Evolutionary conservation across 2,797 vertebrate species (phyloP), one percentile per base, ranked within the genome.

Genomic region (Typhlichthys subterraneus): DNA sequence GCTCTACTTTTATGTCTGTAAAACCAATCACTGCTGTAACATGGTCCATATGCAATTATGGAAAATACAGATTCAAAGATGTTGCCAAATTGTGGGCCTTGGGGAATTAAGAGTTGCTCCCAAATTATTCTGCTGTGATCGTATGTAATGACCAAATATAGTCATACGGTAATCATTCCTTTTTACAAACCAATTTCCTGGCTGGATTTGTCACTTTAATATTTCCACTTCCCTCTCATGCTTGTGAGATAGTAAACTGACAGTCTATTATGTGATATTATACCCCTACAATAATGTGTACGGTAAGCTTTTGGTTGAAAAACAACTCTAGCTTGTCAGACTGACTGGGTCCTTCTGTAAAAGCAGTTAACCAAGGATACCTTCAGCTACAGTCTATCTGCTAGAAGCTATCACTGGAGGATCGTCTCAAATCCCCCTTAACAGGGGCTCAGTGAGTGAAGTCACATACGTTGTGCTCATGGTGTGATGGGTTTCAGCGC

Each of bases 1-100:
- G 23, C 10, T 60, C 23, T 52, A 15, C 61, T n/a, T 61, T 50
- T 64, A 50, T 61, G 23, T 61, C 23, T 33, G 17, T 67, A 38
- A 59, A 60, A 59, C 9, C 4, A 48, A 55, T 65, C 53, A 38
- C 23, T 63, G 29, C 49, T 12, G 29, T 56, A 42, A 48, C 53
- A 59, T 53, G 13, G 58, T 55, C 11, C 53, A 5, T 29, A 9
- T 11, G 31, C 12, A 67, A 15, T 31, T 52, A 58, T 11, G 46
- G 17, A 54, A 52, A 69, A 57, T 8, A 15, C 23, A 8, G n/a
- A 45, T 42, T 66, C 5, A 57, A 47, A 67, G 15, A 64, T 33
- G 7, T 53, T 33, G 53, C 53, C 4, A 51, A 29, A 17, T 10
- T 14, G 52, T n/a, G 45, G n/a, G 2, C 38, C 6, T 17, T 9